Evolutionary conservation across 2,113 vertebrate species (phyloP).

Genomic region (Castor canadensis): DNA sequence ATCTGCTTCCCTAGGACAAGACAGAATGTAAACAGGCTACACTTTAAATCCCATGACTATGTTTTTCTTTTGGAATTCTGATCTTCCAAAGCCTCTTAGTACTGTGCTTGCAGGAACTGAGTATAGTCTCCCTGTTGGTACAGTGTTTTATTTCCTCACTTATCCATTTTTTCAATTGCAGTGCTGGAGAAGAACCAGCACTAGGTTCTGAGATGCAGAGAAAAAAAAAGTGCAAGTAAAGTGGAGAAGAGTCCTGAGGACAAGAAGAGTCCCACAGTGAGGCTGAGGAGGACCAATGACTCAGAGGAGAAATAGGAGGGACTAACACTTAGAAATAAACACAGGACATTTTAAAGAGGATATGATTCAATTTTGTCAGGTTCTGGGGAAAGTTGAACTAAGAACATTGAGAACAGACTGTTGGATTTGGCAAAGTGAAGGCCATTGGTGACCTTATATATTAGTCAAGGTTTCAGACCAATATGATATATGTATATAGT

Average conservation of each 20-base stretch:
- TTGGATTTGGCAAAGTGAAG: neutral
- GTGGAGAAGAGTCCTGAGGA: neutral
- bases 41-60: neutral
- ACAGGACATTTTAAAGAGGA: neutral
- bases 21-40: neutral
- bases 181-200: neutral
- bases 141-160: neutral
- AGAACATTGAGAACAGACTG: neutral
- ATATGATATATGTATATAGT: neutral
- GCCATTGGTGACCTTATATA: neutral
- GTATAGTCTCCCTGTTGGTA: neutral
- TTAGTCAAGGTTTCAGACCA: neutral
- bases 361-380: neutral
- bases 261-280: neutral
- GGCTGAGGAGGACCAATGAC: neutral
- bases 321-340: neutral
- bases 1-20: neutral
- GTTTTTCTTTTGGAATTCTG: neutral
- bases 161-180: neutral
- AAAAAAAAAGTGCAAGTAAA: neutral
- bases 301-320: neutral
- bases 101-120: neutral
- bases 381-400: neutral
- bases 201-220: neutral
- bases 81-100: neutral